Base-by-base conservation (phyloP, 1,140 invertebrate genomes). In the Ruditapes philippinarum region DNA sequence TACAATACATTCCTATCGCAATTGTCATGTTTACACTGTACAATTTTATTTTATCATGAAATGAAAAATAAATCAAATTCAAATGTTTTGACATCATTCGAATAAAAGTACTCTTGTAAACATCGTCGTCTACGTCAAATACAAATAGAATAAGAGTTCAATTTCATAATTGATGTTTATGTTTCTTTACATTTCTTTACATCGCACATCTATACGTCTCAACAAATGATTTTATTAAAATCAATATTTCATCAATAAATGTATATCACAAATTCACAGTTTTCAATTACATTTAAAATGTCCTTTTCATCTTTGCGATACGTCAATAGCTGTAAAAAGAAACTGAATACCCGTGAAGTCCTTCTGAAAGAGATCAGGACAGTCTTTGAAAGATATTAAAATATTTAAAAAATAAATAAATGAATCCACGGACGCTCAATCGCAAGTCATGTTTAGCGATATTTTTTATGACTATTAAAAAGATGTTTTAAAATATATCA, bases 231-330 rank as follows among this genome's bases (percentile, higher is more conserved):
- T 25, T 28, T 62, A 62, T 62, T n/a, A 25, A 62, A 62, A 62
- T 62, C 57, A 62, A 62, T 62, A 62, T 62, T 62, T 28, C 57
- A 62, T 62, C 57, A 62, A 62, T 62, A 62, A 25, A 62, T 28
- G 57, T 28, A n/a, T 54, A 54, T 62, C 28, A 28, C 57, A 28
- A 62, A 28, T 62, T 62, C 28, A 4, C 25, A 9, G 25, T 62
- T 62, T 62, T 28, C 57, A 62, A 28, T 25, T 28, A 28, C 57
- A 25, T 28, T 28, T 62, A 11, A 62, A 62, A 62, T 62, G 57
- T 25, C 25, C 57, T n/a, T n/a, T 57, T 57, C 22, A 57, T 22
- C 14, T 22, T 19, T 28, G 25, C 28, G 25, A 9, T 62, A 25
- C 57, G 57, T 62, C 57, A 62, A 28, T 25, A 28, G 28, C 0